phyloP scores from a whole-genome alignment of 2,888 invertebrate species.

The Crossocerus cetratus region DNA sequence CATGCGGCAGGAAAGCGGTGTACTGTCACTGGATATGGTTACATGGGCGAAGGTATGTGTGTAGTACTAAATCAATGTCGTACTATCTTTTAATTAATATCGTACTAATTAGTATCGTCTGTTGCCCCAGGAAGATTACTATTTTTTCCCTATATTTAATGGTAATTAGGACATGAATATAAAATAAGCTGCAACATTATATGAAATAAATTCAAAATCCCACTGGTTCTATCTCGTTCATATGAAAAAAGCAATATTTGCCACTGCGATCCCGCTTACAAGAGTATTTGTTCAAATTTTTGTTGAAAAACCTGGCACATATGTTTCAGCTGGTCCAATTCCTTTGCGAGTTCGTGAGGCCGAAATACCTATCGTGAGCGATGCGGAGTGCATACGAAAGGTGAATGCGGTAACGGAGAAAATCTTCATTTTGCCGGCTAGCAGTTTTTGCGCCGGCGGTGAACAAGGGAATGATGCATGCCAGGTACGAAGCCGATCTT shows the following conservation, averaged over 20 bases:
- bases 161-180: no score
- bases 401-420: conserved; percentile 97
- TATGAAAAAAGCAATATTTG: no score
- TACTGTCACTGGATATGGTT: conserved; percentile 95
- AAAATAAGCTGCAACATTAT: no score
- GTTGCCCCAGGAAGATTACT: background rate
- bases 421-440: conserved; percentile 94
- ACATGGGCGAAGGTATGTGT: conserved; percentile 91
- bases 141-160: background rate
- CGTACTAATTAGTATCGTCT: background rate
- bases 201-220: no score
- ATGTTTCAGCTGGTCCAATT: conserved; percentile 88
- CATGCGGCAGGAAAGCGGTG: conserved; percentile 94
- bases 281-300: no score
- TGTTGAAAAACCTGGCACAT: no score
- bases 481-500: conserved; percentile 81
- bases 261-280: no score
- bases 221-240: no score
- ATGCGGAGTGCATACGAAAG: conserved; percentile 93
- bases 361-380: conserved; percentile 94
- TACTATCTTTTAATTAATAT: background rate
- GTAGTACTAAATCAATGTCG: conserved; percentile 39
- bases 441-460: conserved; percentile 96
- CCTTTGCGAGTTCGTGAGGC: conserved; percentile 93
- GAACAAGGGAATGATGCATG: conserved; percentile 96